phyloP scores from a whole-genome alignment of 2,113 vertebrate genomes.

The Mungos mungo region DNA sequence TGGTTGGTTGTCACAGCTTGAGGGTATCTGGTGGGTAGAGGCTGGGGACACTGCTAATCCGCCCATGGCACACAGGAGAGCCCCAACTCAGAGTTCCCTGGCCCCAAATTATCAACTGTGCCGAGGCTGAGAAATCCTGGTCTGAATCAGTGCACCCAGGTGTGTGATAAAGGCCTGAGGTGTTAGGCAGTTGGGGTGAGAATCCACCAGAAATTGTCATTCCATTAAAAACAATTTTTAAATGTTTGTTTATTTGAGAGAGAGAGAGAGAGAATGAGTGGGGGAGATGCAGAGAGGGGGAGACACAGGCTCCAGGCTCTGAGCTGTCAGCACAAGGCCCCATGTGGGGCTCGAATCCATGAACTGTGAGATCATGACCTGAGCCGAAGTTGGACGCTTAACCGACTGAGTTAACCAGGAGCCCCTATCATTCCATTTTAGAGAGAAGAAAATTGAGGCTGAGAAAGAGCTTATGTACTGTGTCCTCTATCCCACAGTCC shows the following conservation, averaged over 20 bases:
- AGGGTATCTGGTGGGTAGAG: not conserved
- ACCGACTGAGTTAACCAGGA: too few species aligned
- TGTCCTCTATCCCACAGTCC: not conserved
- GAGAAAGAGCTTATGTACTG: not conserved
- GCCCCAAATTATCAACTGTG: rapidly evolving
- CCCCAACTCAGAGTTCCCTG: rapidly evolving
- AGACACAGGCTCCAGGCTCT: too few species aligned
- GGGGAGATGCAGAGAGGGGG: too few species aligned
- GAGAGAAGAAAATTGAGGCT: not conserved
- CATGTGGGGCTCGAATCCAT: too few species aligned
- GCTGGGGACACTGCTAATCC: not conserved
- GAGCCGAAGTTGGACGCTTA: too few species aligned
- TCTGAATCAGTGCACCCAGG: not conserved
- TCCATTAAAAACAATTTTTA: not conserved
- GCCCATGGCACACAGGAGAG: not conserved
- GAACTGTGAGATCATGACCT: too few species aligned
- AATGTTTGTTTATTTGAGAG: too few species aligned
- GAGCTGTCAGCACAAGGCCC: too few species aligned
- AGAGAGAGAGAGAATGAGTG: too few species aligned
- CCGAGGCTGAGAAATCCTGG: not conserved
- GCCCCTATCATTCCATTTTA: not conserved
- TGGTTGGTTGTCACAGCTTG: not conserved
- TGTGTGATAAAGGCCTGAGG: not conserved
- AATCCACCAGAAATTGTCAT: not conserved
- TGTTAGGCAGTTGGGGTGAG: not conserved